Evolutionary conservation across 2,888 invertebrate species (phyloP).

Genomic region (Amblyjoppa proteus): DNA sequence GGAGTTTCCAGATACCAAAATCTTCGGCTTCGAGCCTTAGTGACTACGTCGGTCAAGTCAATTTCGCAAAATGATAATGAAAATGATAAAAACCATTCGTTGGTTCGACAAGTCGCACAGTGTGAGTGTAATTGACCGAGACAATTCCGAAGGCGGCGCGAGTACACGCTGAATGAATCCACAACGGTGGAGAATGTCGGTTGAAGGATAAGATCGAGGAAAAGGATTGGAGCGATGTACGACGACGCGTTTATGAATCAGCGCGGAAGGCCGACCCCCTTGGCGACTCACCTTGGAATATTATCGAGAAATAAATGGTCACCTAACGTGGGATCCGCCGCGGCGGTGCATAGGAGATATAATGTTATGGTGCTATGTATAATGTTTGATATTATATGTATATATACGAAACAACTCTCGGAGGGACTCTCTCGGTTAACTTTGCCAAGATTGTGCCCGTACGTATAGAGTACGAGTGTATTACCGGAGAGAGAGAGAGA

Average conservation of each 20-base stretch:
- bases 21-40: no score
- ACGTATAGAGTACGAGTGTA: slow-evolving; percentile 65
- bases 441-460: slow-evolving; percentile 59
- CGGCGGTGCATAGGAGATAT: slow-evolving; percentile 47
- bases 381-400: slow-evolving; percentile 43
- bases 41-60: no score
- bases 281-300: slow-evolving; percentile 66
- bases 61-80: no score
- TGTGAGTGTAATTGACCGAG: slow-evolving; percentile 3
- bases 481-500: slow-evolving; percentile 51
- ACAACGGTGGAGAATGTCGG: not conserved
- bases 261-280: slow-evolving; percentile 64
- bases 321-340: slow-evolving; percentile 68
- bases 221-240: slow-evolving; percentile 54
- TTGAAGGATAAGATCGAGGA: slow-evolving; percentile 38
- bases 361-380: slow-evolving; percentile 56
- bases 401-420: slow-evolving; percentile 57
- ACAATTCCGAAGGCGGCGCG: slow-evolving; percentile 20
- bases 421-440: slow-evolving; percentile 50
- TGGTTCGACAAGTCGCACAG: not conserved
- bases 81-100: not conserved
- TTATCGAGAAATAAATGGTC: slow-evolving; percentile 69
- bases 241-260: slow-evolving; percentile 65
- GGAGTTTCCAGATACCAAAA: no score
- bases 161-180: slow-evolving; percentile 31